Evolutionary conservation across 2,113 vertebrate genomes (phyloP).

Genomic region (Fukomys damarensis): DNA sequence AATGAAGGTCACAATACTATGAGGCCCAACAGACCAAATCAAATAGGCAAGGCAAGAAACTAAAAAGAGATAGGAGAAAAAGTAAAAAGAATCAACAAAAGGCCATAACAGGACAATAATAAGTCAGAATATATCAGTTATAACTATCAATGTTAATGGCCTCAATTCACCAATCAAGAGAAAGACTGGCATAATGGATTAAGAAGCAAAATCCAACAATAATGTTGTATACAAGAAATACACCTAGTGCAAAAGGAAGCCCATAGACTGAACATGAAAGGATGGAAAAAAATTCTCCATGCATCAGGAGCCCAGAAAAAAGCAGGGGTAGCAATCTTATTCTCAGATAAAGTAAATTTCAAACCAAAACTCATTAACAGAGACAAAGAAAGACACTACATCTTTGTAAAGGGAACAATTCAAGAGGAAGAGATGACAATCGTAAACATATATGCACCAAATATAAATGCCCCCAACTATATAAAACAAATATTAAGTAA

Average conservation of each 20-base stretch:
- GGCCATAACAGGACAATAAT: background rate
- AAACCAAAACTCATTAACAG: background rate
- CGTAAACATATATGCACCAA: background rate
- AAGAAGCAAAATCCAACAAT: background rate
- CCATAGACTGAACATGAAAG: background rate
- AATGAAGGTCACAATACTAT: too few relatives aligned
- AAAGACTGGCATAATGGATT: background rate
- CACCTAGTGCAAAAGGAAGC: background rate
- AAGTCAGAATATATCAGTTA: background rate
- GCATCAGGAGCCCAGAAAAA: background rate
- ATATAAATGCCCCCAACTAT: background rate
- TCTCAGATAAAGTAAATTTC: background rate
- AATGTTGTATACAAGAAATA: background rate
- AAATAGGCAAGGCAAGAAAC: too few relatives aligned
- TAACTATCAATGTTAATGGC: background rate
- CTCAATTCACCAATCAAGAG: background rate
- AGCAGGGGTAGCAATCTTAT: background rate
- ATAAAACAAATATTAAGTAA: background rate
- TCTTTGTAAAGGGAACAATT: background rate
- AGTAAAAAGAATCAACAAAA: background rate
- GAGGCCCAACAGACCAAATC: too few relatives aligned
- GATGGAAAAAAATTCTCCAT: background rate
- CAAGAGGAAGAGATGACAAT: background rate
- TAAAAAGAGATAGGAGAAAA: too few relatives aligned
- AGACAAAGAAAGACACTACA: background rate